Evolutionary conservation across 2,113 vertebrate species (phyloP), one percentile per base, ranked within the genome.

Genomic region (Eretmochelys imbricata): DNA sequence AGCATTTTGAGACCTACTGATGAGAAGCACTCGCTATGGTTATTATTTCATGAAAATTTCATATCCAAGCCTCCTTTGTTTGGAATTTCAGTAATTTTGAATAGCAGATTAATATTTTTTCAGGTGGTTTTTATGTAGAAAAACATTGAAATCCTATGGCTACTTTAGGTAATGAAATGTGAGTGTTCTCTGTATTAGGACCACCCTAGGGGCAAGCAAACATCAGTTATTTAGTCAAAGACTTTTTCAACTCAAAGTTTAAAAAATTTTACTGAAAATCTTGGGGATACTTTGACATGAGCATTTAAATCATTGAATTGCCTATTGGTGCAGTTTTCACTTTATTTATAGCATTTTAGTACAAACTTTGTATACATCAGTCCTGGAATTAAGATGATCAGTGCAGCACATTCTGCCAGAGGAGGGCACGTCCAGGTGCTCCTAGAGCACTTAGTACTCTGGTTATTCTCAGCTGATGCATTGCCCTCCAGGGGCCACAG

Each of bases 401-500:
- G 65, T 20, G 65, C 31, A 65, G 12, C 31, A n/a, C 31, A 65
- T 65, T 31, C 35, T 69, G 31, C 17, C 65, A 69, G 19, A 69
- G 16, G 65, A 8, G 29, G 65, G 35, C 35, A 8, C 9, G 35
- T n/a, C 35, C 35, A n/a, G 13, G 35, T 69, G 65, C 19, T 19
- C 65, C 65, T 69, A 69, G 35, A 69, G 35, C 35, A 69, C 35
- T 35, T n/a, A n/a, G 16, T 4, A n/a, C 17, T n/a, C 29, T n/a
- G 35, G 16, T n/a, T 69, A n/a, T 38, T 69, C 17, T n/a, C 17
- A n/a, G 17, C 65, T n/a, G 65, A 69, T 10, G 65, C 17, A 38
- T 38, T 17, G 89, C 82, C 76, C 94, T 95, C 93, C 83, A 93
- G 95, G 87, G 95, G 96, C 96, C 90, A 80, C 55, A 82, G 22